These are phyloP conservation scores for Fulmarus glacialis DNA, from an alignment of 2,113 vertebrate genomes.

Conservation along the genomic window DNA sequence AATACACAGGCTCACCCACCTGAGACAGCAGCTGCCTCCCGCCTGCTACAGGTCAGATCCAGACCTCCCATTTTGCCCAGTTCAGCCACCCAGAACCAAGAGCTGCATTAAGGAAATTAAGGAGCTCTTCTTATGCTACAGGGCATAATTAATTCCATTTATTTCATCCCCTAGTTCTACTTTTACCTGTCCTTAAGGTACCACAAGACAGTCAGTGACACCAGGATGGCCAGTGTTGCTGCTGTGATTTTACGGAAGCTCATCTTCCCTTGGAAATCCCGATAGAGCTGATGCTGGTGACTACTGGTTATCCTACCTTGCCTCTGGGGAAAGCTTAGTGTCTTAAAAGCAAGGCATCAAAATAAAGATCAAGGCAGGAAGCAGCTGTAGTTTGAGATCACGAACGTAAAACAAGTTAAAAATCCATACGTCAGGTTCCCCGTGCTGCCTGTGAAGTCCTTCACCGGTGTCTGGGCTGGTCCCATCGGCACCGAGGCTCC, in stretches of 20 bases:
- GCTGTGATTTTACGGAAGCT: neutral
- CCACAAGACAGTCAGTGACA: too few relatives aligned
- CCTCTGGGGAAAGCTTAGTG: neutral
- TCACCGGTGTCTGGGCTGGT: neutral
- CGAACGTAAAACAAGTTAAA: neutral
- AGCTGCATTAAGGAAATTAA: neutral
- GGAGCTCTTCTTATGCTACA: neutral
- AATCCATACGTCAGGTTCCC: neutral
- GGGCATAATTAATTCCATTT: neutral
- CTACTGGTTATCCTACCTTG: neutral
- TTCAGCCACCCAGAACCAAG: neutral
- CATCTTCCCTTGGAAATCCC: neutral
- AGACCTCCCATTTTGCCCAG: neutral
- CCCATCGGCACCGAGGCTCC: too few relatives aligned
- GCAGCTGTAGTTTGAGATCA: neutral
- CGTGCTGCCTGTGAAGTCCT: neutral
- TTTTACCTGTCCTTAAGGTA: neutral
- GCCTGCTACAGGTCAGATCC: fast-evolving
- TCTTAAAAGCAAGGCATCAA: neutral
- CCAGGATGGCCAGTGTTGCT: neutral
- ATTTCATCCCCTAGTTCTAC: neutral
- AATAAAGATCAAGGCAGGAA: neutral
- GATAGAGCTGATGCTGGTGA: fast-evolving
- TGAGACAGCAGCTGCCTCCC: neutral
- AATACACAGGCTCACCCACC: neutral